phyloP scores from a whole-genome alignment of 2,888 invertebrate species.

The Apomyelois bistriatella region DNA sequence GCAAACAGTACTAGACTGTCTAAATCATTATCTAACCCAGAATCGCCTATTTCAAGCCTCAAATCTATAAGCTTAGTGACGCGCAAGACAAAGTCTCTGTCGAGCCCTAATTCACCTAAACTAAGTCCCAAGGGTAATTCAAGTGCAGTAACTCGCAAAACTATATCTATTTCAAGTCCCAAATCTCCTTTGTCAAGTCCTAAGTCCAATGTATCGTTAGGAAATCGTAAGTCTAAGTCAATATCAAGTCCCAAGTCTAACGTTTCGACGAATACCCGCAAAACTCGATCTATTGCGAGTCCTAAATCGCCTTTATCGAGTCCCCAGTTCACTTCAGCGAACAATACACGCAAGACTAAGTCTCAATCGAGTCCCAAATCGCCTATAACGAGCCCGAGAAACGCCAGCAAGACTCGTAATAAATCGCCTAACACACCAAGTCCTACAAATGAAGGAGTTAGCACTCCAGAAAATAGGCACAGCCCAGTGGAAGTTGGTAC shows the following conservation, averaged over 20 bases:
- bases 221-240: no score
- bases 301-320: background rate
- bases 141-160: background rate
- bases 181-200: background rate
- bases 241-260: background rate
- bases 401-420: background rate
- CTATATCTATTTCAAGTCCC: background rate
- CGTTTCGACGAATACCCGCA: background rate
- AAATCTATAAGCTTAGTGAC: background rate
- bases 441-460: conserved; percentile 28
- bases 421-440: background rate
- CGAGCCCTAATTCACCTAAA: background rate
- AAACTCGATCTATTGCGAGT: background rate
- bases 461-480: conserved; percentile 49
- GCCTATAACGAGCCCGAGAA: background rate
- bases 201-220: no score
- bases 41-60: background rate
- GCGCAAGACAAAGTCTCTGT: background rate
- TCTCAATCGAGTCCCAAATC: background rate
- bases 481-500: conserved; percentile 52
- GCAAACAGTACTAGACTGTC: background rate
- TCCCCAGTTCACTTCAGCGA: no score
- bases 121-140: background rate
- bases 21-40: background rate
- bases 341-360: background rate